phyloP scores from a whole-genome alignment of 2,888 invertebrate species.

The Labia minor region DNA sequence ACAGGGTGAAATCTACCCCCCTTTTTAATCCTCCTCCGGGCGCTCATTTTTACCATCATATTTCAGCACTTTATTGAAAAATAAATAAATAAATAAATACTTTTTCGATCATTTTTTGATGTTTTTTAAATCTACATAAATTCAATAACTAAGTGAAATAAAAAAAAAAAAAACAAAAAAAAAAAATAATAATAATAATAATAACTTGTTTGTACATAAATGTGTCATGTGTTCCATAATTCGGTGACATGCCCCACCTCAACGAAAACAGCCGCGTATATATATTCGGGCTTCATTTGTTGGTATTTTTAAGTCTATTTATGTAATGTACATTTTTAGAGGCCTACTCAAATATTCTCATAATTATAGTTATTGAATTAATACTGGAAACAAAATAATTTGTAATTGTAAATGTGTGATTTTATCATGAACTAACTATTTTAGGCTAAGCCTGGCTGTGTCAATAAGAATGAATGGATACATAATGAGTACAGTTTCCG shows the following conservation, averaged over 20 bases:
- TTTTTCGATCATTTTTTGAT: neutral
- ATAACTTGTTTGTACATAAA: constrained; percentile 5
- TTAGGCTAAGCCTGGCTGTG: constrained; percentile 13
- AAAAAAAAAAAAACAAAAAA: neutral
- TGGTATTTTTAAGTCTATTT: constrained; percentile 13
- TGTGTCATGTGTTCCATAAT: constrained; percentile 13
- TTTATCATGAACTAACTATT: neutral
- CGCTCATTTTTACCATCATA: constrained; percentile 7
- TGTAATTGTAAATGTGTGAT: constrained; percentile 3
- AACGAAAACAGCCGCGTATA: constrained; percentile 6
- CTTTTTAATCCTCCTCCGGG: neutral
- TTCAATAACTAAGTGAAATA: neutral
- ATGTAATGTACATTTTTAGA: constrained; percentile 8
- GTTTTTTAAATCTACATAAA: neutral
- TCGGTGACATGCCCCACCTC: constrained; percentile 13
- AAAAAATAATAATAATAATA: too few relatives aligned
- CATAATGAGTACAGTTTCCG: constrained; percentile 19
- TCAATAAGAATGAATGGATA: neutral
- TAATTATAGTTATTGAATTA: neutral
- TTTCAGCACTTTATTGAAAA: neutral
- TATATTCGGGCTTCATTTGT: constrained; percentile 3
- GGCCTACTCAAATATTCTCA: constrained; percentile 9
- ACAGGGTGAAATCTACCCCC: neutral
- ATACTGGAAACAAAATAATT: neutral
- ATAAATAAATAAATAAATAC: neutral